Evolutionary conservation across 1,140 invertebrate genomes (phyloP), one percentile per base, ranked within the genome.

Genomic region (Musca domestica): DNA sequence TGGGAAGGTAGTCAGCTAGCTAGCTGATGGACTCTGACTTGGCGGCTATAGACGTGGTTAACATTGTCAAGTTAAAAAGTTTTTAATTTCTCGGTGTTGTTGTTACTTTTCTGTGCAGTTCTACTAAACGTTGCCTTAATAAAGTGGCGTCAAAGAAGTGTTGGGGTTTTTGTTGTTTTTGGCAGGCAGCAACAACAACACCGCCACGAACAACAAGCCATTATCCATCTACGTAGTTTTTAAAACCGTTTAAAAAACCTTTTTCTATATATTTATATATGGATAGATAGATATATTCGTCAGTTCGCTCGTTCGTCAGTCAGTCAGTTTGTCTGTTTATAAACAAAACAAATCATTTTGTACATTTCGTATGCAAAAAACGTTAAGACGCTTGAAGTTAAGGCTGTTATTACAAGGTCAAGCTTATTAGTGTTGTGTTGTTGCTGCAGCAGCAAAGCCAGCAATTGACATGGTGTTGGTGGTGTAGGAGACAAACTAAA

Each of bases 311-410:
- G 5, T n/a, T n/a, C n/a, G n/a, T n/a, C n/a, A n/a, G n/a, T n/a
- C n/a, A n/a, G n/a, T n/a, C n/a, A 51, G 17, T 22, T 17, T 19
- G 4, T 17, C 22, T 51, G 5, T 22, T 51, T 19, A 51, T 51
- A 51, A 51, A 51, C 17, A 19, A 19, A 51, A 51, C 49, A 51
- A 51, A 51, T 20, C 22, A 19, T 51, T 51, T 64, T 48, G 19
- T 58, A 22, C 27, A 68, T 68, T 68, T 68, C 27, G 61, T 68
- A 68, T 68, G 67, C 67, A 68, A 68, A 68, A 68, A 47, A 63
- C 67, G 67, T 68, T 61, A 41, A 61, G 22, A 61, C 56, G 34
- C 34, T 41, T 61, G 34, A 61, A 61, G 56, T 61, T 61, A 61
- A 61, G 56, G 56, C 56, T 61, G 56, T 61, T 61, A 61, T 61